These are phyloP conservation scores for Platyrinchus mystaceus DNA, from an alignment of 2,797 vertebrate species.

Conservation along the genomic window DNA sequence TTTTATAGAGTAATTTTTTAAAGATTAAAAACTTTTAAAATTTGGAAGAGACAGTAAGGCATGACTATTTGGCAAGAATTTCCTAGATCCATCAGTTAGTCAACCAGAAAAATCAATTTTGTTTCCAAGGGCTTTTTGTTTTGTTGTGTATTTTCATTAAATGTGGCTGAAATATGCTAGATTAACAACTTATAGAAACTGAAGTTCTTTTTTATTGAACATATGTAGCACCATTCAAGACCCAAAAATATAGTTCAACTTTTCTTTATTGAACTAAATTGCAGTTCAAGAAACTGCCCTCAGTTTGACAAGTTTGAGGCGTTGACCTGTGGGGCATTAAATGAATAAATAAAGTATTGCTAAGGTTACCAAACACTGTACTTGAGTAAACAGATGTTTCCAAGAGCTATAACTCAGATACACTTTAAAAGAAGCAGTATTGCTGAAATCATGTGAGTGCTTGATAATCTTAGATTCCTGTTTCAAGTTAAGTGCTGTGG, in stretches of 20 bases:
- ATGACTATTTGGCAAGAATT: slow-evolving; percentile 25
- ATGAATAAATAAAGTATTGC: slow-evolving; percentile 45
- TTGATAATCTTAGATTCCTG: slow-evolving; percentile 39
- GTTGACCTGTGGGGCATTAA: neutral
- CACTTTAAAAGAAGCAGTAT: neutral
- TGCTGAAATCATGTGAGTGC: slow-evolving; percentile 48
- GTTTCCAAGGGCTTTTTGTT: slow-evolving; percentile 46
- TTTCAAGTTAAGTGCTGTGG: slow-evolving; percentile 32
- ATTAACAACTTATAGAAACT: neutral
- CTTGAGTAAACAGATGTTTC: slow-evolving; percentile 45
- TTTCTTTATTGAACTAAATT: neutral
- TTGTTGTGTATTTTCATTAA: neutral
- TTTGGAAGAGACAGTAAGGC: slow-evolving; percentile 13
- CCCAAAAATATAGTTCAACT: neutral
- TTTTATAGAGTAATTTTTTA: slow-evolving; percentile 11
- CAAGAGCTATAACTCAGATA: slow-evolving; percentile 3
- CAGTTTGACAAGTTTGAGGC: neutral
- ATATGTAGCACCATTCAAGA: neutral
- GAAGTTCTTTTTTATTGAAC: neutral
- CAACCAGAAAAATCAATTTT: neutral
- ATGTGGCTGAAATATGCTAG: neutral
- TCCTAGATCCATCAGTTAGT: neutral
- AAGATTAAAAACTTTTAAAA: neutral
- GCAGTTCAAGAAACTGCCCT: neutral
- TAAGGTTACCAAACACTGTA: slow-evolving; percentile 57